Evolutionary conservation across 2,888 invertebrate species (phyloP).

Genomic region (Miltochrista miniata): DNA sequence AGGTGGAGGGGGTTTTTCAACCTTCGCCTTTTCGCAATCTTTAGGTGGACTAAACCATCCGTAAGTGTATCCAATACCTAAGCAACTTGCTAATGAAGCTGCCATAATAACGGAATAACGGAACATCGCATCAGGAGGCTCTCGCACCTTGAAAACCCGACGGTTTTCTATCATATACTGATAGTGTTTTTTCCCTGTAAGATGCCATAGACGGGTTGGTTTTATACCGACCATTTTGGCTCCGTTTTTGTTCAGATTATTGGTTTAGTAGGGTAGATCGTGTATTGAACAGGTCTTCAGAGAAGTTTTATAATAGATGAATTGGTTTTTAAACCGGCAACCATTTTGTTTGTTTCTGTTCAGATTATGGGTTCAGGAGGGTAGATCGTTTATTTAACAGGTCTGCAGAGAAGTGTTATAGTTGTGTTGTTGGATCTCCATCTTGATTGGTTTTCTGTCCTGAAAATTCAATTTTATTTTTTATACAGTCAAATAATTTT

Average conservation of each 20-base stretch:
- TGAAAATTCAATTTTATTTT: not conserved
- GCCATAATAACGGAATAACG: slow-evolving; percentile 1
- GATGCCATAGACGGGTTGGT: slow-evolving; percentile 60
- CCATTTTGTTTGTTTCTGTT: not conserved
- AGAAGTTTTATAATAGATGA: not conserved
- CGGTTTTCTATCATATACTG: slow-evolving; percentile 35
- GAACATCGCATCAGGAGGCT: too few species aligned
- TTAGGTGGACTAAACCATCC: slow-evolving; percentile 37
- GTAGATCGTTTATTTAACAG: too few species aligned
- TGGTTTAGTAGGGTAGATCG: not conserved
- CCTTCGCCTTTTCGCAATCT: slow-evolving; percentile 1
- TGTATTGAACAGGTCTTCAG: not conserved
- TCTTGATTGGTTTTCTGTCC: not conserved
- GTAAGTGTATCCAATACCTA: slow-evolving; percentile 29
- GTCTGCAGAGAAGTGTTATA: too few species aligned
- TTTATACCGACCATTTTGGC: slow-evolving; percentile 49
- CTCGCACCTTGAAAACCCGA: not conserved
- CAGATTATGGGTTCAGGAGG: too few species aligned
- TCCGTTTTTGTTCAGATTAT: not conserved
- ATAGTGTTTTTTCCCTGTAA: slow-evolving; percentile 50
- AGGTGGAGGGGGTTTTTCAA: not conserved
- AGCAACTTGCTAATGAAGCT: not conserved
- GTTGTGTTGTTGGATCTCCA: not conserved
- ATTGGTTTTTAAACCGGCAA: too few species aligned
- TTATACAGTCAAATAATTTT: too few species aligned